A percentile compares a stretch with the other conserved stretches of the same genome.
Evolutionary conservation across 2,888 invertebrate genomes (phyloP).

Genomic region (Isotomurus palustris): DNA sequence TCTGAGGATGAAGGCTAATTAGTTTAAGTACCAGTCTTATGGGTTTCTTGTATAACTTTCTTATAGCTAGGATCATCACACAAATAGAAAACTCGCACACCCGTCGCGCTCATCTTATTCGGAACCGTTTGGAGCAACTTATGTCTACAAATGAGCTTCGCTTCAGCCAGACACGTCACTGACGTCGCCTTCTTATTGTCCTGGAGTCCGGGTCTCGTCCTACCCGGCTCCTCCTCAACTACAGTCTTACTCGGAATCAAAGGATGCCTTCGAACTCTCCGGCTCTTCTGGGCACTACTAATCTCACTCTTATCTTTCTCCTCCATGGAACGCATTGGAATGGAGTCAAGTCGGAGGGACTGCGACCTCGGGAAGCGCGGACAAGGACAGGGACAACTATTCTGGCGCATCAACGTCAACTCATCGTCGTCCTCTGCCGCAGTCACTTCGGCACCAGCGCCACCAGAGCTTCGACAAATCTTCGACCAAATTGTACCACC

Average conservation of each 20-base stretch:
- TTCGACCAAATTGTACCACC: constrained; percentile 24
- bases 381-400: constrained; percentile 27
- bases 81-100: constrained; percentile 43
- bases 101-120: constrained; percentile 42
- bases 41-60: constrained; percentile 23
- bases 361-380: constrained; percentile 41
- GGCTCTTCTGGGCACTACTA: constrained; percentile 1
- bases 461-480: constrained; percentile 2
- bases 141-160: constrained; percentile 39
- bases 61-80: constrained; percentile 37
- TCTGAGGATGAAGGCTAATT: background rate
- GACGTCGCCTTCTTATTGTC: constrained; percentile 34
- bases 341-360: constrained; percentile 40
- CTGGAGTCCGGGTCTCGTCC: constrained; percentile 12
- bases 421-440: background rate
- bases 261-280: constrained; percentile 34
- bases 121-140: constrained; percentile 40
- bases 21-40: constrained; percentile 40
- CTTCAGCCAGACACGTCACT: constrained; percentile 43
- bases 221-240: constrained; percentile 33
- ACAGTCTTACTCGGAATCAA: constrained; percentile 42
- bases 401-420: constrained; percentile 7
- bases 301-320: background rate
- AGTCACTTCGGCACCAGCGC: background rate
- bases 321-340: constrained; percentile 31